phyloP scores from a whole-genome alignment of 2,113 vertebrate genomes.

The Heliornis fulica region DNA sequence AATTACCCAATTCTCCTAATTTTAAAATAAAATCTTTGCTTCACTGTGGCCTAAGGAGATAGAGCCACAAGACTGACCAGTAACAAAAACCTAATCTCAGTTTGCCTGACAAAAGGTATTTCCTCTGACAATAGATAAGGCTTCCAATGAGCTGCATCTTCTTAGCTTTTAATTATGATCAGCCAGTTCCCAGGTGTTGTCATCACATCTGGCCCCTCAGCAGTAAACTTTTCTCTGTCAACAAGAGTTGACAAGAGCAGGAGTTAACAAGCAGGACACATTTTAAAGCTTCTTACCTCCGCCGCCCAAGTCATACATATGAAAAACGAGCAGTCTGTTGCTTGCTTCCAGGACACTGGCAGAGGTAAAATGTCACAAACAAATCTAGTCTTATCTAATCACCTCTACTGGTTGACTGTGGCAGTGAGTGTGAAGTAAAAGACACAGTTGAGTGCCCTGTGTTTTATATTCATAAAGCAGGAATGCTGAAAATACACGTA shows the following conservation, averaged over 20 bases:
- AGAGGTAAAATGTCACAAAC: not conserved
- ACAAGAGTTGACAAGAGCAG: not conserved
- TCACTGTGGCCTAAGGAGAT: not conserved
- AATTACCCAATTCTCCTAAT: not conserved
- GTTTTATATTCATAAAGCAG: not conserved
- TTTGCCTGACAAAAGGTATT: not conserved
- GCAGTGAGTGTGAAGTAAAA: not conserved
- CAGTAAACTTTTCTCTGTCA: not conserved
- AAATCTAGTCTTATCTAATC: not conserved
- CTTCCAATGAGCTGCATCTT: not conserved
- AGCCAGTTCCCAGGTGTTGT: not conserved
- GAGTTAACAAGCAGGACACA: not conserved
- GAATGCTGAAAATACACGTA: not conserved
- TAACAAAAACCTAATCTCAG: too few relatives aligned
- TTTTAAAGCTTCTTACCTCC: not conserved
- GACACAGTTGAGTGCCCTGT: rapidly evolving
- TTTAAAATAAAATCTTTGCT: not conserved
- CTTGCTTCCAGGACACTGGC: not conserved
- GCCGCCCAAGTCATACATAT: rapidly evolving
- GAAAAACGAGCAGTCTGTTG: not conserved
- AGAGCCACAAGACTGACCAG: not conserved
- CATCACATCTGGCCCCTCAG: not conserved
- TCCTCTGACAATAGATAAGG: not conserved
- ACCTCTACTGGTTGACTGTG: not conserved
- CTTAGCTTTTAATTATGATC: not conserved